Evolutionary conservation across 2,888 invertebrate species (phyloP), one percentile per base, ranked within the genome.

Genomic region (Cantharis rufa): DNA sequence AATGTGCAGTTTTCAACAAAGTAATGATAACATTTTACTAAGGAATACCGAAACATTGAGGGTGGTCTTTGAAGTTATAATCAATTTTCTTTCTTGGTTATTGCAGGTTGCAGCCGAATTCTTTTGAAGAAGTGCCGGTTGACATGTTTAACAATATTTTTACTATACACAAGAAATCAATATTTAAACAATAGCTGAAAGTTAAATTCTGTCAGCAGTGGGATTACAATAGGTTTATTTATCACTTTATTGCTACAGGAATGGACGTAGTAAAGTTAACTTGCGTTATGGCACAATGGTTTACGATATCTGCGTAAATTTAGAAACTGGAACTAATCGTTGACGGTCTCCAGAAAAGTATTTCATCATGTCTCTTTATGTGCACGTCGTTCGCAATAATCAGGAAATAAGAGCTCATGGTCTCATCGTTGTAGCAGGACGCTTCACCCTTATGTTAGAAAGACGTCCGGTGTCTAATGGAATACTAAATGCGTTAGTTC

Each of bases 311-410:
- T 76, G 77, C 80, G 78, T 75, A 78, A 79, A 77, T 81, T 79
- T 80, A 78, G 80, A 80, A 75, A 75, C 80, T 80, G 82, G 79
- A 82, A 82, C 82, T 79, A 82, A 82, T 81, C 79, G 78, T 63
- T 62, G 63, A 73, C 77, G 73, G 75, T 70, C 70, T 72, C 76
- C 72, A 48, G 69, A 73, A 75, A 73, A 79, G 72, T 79, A 79
- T 79, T 79, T 78, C 79, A 78, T 79, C 78, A 78, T 71, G 71
- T 72, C 74, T 72, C 76, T 78, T 78, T 80, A 78, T 78, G 78
- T 80, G 74, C 66, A 74, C 71, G 78, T 75, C 75, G 64, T 64
- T 78, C 69, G 71, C 72, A 75, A 70, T 75, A 78, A 78, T 77
- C 75, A 78, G 74, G 72, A 75, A 78, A 75, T 78, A 78, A 78